Evolutionary conservation across 2,113 vertebrate genomes (phyloP), one percentile per base, ranked within the genome.

Genomic region (Sitta europaea): DNA sequence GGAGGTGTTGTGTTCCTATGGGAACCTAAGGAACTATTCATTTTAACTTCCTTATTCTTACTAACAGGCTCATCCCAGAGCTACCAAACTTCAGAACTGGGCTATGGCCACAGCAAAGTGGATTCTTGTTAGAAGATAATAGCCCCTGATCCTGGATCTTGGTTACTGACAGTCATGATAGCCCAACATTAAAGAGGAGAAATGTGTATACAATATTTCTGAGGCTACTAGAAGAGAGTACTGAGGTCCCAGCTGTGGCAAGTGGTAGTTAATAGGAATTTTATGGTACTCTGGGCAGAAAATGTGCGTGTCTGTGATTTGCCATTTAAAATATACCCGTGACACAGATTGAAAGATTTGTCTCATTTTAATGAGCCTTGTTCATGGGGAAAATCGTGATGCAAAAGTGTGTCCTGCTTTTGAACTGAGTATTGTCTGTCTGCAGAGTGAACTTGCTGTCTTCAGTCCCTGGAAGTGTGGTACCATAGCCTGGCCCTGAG

Each of bases 1-100:
- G 35, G 13, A 70, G 29, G 13, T 85, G 45, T 21, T 89, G 17
- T 79, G 77, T 94, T 95, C 88, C 90, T 58, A 82, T 88, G 90
- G 81, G 87, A 93, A 76, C 78, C 8, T 50, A 29, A 50, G 48
- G 14, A 50, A 79, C 50, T 68, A 71, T 4, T 72, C 1, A 2
- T 61, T 81, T 62, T 61, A 82, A 62, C n/a, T 47, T 43, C 50
- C 70, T 71, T 84, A 6, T 85, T 75, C 42, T 84, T 92, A 31
- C n/a, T 55, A 73, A 45, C 11, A 5, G 40, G 31, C 43, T 17
- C 2, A 4, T 65, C 54, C 22, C 54, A 54, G 35, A 43, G 62
- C 59, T 76, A 35, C 10, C 33, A 85, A 59, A 12, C 42, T 86
- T 84, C 36, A 71, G 62, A 90, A 42, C 2, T 87, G 51, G 40